Conservation (phyloP, 2,797 vertebrate genomes). For the Rachycentron canadum region DNA sequence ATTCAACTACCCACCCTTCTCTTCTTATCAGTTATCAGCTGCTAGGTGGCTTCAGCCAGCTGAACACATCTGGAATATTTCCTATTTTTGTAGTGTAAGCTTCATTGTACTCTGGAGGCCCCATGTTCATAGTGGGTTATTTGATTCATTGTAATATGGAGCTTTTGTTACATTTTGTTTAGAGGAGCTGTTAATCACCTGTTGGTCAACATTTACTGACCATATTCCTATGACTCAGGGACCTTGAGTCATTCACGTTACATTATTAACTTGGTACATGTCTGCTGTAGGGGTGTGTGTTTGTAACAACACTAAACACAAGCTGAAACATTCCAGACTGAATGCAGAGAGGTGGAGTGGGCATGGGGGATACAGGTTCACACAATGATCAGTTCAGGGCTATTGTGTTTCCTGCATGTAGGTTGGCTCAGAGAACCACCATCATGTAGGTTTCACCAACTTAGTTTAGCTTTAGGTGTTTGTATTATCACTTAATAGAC, state of each 20-base stretch:
- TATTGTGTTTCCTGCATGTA: constrained; percentile 43
- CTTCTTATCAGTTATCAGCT: background rate
- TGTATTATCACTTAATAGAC: constrained; percentile 77
- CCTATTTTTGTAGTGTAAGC: background rate
- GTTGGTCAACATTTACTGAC: background rate
- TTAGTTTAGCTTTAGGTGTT: constrained; percentile 73
- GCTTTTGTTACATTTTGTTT: background rate
- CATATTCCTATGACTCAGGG: background rate
- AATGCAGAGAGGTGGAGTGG: constrained; percentile 4
- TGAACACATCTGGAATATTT: background rate
- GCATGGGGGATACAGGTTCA: constrained; percentile 20
- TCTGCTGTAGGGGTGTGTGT: background rate
- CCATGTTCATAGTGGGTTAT: background rate
- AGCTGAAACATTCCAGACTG: constrained; percentile 50
- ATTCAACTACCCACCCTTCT: background rate
- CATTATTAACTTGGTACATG: background rate
- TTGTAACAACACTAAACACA: background rate
- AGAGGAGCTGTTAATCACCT: background rate
- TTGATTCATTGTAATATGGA: background rate
- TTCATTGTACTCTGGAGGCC: background rate
- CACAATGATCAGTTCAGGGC: constrained; percentile 38
- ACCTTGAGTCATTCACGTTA: background rate
- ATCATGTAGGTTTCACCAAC: constrained; percentile 47
- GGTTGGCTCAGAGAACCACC: constrained; percentile 53
- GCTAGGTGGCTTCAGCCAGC: background rate